Percentiles rank a stretch among this genome's conserved stretches.
phyloP scores from a whole-genome alignment of 2,113 vertebrate genomes.

The Ceyx cyanopectus region DNA sequence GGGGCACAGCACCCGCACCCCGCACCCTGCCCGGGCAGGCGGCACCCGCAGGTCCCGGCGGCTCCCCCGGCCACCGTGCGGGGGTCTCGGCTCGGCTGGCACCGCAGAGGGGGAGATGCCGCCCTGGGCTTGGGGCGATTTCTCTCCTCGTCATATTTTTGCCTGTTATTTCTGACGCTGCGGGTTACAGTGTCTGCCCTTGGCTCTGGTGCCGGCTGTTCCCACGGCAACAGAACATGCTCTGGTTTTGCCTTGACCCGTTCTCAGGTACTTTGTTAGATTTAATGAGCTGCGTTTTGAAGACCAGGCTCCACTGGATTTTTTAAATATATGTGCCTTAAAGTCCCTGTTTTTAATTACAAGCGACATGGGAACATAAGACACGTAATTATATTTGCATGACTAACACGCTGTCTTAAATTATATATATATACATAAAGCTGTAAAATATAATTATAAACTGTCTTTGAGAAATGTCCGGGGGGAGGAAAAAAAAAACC shows the following conservation, averaged over 20 bases:
- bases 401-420: neutral
- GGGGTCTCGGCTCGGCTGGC: accelerated
- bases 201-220: neutral
- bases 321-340: neutral
- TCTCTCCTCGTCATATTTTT: accelerated
- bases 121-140: accelerated
- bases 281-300: neutral
- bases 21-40: accelerated
- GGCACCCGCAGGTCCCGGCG: accelerated
- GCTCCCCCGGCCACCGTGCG: accelerated
- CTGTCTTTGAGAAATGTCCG: neutral
- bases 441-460: conserved; percentile 4
- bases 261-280: neutral
- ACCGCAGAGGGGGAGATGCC: accelerated
- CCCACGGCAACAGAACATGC: neutral
- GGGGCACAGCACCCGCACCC: accelerated
- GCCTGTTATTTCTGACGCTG: neutral
- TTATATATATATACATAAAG: neutral
- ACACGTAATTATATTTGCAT: neutral
- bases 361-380: neutral
- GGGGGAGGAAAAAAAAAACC: neutral
- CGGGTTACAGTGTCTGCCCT: neutral
- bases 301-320: neutral
- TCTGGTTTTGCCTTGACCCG: neutral
- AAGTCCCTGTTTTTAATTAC: conserved; percentile 30